Percentiles rank a stretch among this genome's conserved stretches.
Conservation (phyloP, 2,797 vertebrate species). For the Oreochromis mossambicus region DNA sequence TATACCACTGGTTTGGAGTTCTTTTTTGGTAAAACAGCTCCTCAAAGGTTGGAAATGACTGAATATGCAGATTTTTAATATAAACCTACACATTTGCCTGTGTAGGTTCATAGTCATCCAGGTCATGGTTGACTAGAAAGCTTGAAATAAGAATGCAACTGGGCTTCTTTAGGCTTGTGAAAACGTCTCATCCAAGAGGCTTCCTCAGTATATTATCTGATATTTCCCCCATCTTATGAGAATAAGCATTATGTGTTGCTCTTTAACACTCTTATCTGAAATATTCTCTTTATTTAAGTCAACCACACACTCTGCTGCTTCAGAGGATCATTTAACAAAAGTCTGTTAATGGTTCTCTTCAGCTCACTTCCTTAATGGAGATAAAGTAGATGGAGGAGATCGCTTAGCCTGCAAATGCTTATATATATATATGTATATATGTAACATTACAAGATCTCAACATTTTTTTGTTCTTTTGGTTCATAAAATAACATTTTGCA, state of each 20-base stretch:
- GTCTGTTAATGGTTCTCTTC: neutral
- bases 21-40: neutral
- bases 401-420: neutral
- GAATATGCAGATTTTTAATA: neutral
- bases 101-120: neutral
- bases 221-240: neutral
- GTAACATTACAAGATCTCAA: neutral
- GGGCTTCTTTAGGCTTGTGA: neutral
- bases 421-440: fast-evolving
- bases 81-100: neutral
- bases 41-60: neutral
- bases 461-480: neutral
- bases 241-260: neutral
- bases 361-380: neutral
- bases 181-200: neutral
- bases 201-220: neutral
- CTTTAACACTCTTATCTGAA: neutral
- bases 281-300: neutral
- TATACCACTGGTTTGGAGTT: fast-evolving
- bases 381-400: neutral
- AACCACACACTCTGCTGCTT: neutral
- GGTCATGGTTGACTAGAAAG: neutral
- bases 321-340: neutral
- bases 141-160: neutral
- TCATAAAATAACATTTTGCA: neutral